phyloP scores from a whole-genome alignment of 1,140 invertebrate genomes.

The Panagrolaimus sp. region DNA sequence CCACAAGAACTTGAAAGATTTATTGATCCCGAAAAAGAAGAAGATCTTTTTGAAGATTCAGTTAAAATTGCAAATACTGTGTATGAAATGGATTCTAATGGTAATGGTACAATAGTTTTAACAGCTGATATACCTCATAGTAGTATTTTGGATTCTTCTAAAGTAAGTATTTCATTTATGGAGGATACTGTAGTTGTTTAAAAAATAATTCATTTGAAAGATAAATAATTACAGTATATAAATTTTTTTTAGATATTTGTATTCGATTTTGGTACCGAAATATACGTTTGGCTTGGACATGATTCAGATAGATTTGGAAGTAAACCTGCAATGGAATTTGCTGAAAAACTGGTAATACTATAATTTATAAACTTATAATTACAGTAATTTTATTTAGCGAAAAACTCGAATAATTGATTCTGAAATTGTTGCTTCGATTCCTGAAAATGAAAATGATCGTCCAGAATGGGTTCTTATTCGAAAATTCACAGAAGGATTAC shows the following conservation, averaged over 20 bases:
- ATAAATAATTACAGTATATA: too few species aligned
- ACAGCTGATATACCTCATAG: background rate
- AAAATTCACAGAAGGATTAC: conserved; percentile 85
- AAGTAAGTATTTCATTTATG: background rate
- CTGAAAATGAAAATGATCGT: conserved; percentile 60
- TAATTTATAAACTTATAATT: background rate
- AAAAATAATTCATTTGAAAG: too few species aligned
- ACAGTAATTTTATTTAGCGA: too few species aligned
- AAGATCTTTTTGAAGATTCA: background rate
- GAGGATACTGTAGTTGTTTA: too few species aligned
- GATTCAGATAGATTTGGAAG: conserved; percentile 65
- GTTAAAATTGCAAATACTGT: conserved; percentile 1
- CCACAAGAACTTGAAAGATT: background rate
- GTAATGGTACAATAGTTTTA: background rate
- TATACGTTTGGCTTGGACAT: conserved; percentile 90
- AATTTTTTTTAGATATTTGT: conserved; percentile 65
- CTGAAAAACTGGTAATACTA: conserved; percentile 34
- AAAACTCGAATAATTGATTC: too few species aligned
- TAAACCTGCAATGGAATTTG: conserved; percentile 38
- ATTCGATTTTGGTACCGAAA: conserved; percentile 87
- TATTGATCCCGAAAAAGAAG: background rate
- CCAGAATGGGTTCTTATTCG: conserved; percentile 77
- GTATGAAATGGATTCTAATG: background rate
- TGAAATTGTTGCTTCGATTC: conserved; percentile 12
- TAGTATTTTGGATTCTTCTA: conserved; percentile 10